Evolutionary conservation across 1,140 invertebrate genomes (phyloP).

Genomic region (Papilio machaon): DNA sequence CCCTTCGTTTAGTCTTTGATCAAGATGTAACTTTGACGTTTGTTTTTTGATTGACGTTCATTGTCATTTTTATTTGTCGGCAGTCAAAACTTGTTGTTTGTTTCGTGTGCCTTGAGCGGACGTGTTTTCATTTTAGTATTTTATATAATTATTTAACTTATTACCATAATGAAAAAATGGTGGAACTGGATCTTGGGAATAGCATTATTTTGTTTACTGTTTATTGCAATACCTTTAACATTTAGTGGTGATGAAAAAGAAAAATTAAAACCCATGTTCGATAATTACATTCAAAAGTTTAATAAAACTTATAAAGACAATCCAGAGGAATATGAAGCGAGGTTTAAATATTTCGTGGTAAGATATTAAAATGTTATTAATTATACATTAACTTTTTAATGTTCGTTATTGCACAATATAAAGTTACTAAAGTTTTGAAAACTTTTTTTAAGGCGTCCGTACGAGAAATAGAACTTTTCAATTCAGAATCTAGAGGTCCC

Average conservation of each 20-base stretch:
- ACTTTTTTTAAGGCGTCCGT: conserved; percentile 82
- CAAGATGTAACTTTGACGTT: background rate
- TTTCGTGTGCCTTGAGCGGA: background rate
- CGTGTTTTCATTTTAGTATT: conserved; percentile 39
- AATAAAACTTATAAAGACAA: conserved; percentile 86
- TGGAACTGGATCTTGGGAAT: conserved; percentile 70
- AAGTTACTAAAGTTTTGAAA: conserved; percentile 6
- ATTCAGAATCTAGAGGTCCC: conserved; percentile 78
- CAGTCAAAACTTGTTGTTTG: background rate
- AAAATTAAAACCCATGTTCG: conserved; percentile 80
- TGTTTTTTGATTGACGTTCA: background rate
- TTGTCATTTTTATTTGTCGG: background rate
- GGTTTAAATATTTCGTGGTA: conserved; percentile 87
- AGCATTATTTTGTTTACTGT: conserved; percentile 65
- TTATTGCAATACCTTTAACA: conserved; percentile 67
- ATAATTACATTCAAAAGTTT: conserved; percentile 84
- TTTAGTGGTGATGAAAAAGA: conserved; percentile 54
- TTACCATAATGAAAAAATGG: conserved; percentile 70
- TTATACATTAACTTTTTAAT: conserved; percentile 35
- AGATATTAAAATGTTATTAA: conserved; percentile 47
- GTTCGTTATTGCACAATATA: background rate
- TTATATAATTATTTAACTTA: conserved; percentile 40
- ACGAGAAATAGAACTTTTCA: conserved; percentile 84
- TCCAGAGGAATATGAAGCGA: conserved; percentile 82
- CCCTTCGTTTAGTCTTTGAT: background rate